These are phyloP conservation scores for Myiozetetes cayanensis DNA, from an alignment of 2,113 vertebrate species.

Conservation along the genomic window DNA sequence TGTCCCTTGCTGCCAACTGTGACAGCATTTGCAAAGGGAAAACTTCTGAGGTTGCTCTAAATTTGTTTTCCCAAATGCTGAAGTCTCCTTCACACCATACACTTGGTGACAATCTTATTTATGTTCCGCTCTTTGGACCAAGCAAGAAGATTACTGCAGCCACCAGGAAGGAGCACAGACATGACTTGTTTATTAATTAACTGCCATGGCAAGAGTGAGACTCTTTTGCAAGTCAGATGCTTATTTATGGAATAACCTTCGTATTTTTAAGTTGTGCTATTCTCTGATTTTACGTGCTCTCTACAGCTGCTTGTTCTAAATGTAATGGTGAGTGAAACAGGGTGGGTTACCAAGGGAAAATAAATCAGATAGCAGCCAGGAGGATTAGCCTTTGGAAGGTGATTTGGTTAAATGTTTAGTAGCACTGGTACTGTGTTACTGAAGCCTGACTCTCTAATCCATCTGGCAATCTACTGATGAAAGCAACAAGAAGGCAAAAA, in stretches of 20 bases:
- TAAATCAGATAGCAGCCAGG: not conserved
- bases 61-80: constrained; percentile 60
- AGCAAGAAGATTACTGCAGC: constrained; percentile 48
- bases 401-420: not conserved
- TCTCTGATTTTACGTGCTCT: not conserved
- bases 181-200: constrained; percentile 21
- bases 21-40: constrained; percentile 57
- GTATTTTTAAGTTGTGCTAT: not conserved
- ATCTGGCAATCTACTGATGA: not conserved
- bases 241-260: not conserved
- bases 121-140: constrained; percentile 33
- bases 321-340: not conserved
- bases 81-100: constrained; percentile 39
- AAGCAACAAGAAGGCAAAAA: not conserved
- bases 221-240: not conserved
- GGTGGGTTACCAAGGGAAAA: not conserved
- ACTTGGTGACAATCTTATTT: constrained; percentile 23
- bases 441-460: not conserved
- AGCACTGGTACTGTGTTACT: not conserved
- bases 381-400: not conserved
- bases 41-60: constrained; percentile 13
- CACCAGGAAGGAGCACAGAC: constrained; percentile 16
- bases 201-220: not conserved
- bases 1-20: constrained; percentile 43
- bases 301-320: not conserved